These are phyloP conservation scores for Euclidia mi DNA, from an alignment of 2,888 invertebrate genomes.

Conservation along the genomic window DNA sequence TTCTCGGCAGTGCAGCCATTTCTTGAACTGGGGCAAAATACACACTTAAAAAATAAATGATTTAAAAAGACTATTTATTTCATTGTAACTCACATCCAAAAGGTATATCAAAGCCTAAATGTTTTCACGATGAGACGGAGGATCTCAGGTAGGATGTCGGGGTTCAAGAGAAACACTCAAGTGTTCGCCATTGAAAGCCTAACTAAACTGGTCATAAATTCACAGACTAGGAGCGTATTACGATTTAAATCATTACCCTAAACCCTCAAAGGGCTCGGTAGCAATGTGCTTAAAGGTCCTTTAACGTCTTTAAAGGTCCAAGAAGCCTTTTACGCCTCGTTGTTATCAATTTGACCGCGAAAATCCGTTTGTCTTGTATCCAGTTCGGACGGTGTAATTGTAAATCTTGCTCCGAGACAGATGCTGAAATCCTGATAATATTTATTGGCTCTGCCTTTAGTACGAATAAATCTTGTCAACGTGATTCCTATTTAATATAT, in stretches of 20 bases:
- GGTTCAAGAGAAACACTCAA: too few species aligned
- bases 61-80: too few species aligned
- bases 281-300: constrained; percentile 17
- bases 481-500: not conserved
- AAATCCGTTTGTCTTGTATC: constrained; percentile 66
- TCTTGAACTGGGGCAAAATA: too few species aligned
- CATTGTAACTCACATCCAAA: too few species aligned
- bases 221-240: constrained; percentile 24
- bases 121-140: too few species aligned
- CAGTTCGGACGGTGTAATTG: constrained; percentile 46
- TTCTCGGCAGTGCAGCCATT: too few species aligned
- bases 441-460: constrained; percentile 27
- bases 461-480: not conserved
- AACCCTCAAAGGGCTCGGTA: constrained; percentile 32
- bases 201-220: constrained; percentile 41
- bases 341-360: constrained; percentile 69
- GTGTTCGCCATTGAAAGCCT: constrained; percentile 35
- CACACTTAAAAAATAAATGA: too few species aligned
- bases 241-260: constrained; percentile 44
- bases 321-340: constrained; percentile 24
- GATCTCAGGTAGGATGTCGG: too few species aligned
- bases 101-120: too few species aligned
- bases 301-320: constrained; percentile 11
- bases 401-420: constrained; percentile 55
- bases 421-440: constrained; percentile 32